phyloP scores from a whole-genome alignment of 2,113 vertebrate genomes.

The Bubalus kerabau region DNA sequence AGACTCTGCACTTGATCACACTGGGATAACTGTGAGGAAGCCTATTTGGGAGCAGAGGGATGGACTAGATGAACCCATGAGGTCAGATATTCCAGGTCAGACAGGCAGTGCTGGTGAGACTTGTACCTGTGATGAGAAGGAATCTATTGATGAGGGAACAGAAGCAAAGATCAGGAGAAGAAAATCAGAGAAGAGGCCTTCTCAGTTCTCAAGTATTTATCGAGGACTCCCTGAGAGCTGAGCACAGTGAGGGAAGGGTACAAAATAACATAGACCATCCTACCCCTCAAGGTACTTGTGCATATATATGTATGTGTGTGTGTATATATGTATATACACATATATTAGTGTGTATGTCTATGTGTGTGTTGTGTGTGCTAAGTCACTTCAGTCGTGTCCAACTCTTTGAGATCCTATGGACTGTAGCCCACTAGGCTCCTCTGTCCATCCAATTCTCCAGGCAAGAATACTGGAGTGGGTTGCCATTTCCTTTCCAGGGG shows the following conservation, averaged over 20 bases:
- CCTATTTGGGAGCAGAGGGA: background rate
- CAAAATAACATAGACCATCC: background rate
- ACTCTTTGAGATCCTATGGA: background rate
- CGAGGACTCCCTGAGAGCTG: background rate
- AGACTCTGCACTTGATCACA: background rate
- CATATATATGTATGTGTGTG: too few species aligned
- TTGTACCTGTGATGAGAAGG: background rate
- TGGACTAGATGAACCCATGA: background rate
- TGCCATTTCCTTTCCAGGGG: background rate
- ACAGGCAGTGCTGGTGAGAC: background rate
- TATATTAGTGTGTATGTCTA: background rate
- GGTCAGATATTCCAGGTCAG: background rate
- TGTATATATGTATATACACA: too few species aligned
- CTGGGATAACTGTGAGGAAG: too few species aligned
- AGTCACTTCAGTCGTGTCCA: background rate
- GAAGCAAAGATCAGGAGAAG: background rate
- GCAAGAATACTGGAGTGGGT: background rate
- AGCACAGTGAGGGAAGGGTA: background rate
- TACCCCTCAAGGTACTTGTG: background rate
- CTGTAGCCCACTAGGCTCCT: background rate
- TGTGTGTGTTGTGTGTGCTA: background rate
- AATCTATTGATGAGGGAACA: background rate
- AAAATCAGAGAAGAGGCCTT: background rate
- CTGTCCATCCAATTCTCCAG: background rate
- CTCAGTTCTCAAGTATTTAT: background rate